Conservation (phyloP, 2,113 vertebrate genomes). For the Apaloderma vittatum region DNA sequence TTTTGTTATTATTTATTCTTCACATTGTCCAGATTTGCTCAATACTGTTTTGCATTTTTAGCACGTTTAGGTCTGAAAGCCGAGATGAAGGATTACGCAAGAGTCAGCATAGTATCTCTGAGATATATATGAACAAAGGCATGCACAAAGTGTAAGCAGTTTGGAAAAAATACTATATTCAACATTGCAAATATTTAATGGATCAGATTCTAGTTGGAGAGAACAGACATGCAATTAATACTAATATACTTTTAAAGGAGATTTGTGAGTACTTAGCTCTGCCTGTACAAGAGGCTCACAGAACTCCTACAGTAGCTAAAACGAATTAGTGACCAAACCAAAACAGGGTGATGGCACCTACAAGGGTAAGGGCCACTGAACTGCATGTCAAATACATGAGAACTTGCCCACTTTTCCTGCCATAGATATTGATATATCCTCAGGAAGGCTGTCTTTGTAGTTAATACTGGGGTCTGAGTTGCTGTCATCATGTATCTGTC, state of each 20-base stretch:
- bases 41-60: background rate
- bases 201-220: background rate
- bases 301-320: background rate
- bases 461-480: background rate
- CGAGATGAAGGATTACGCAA: background rate
- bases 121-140: background rate
- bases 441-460: background rate
- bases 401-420: rapidly evolving
- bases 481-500: background rate
- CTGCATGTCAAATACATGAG: background rate
- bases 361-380: background rate
- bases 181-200: background rate
- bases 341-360: background rate
- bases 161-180: background rate
- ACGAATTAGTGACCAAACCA: background rate
- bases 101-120: background rate
- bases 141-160: background rate
- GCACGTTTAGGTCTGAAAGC: background rate
- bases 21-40: background rate
- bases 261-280: background rate
- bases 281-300: background rate
- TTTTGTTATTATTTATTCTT: background rate
- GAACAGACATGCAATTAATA: background rate
- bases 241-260: background rate
- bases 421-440: background rate